Percentiles rank a stretch among this genome's conserved stretches.
These are phyloP conservation scores for Asbolus verrucosus DNA, from an alignment of 1,140 invertebrate genomes.

Conservation along the genomic window DNA sequence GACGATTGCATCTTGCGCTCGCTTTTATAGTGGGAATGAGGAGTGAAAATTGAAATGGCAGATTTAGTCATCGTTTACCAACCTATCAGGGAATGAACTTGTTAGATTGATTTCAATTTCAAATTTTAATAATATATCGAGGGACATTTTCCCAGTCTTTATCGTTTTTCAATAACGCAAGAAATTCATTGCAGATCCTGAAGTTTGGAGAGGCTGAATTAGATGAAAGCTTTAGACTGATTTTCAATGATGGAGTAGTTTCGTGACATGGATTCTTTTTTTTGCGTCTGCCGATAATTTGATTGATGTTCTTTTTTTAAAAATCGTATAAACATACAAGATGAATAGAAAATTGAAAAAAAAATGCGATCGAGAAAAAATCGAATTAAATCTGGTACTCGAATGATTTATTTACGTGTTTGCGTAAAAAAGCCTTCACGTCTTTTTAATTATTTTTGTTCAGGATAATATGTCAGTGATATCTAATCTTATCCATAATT, in stretches of 20 bases:
- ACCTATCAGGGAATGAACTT: too few species aligned
- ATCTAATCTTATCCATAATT: constrained; percentile 24
- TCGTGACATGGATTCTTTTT: constrained; percentile 32
- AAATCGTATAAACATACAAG: constrained; percentile 8
- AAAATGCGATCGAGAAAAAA: neutral
- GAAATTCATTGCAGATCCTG: too few species aligned
- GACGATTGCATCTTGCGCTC: too few species aligned
- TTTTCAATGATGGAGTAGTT: constrained; percentile 27
- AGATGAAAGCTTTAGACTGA: constrained; percentile 4
- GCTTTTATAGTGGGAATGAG: neutral
- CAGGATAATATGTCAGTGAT: neutral
- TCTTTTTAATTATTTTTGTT: constrained; percentile 12
- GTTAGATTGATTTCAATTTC: too few species aligned
- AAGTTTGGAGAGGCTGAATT: too few species aligned
- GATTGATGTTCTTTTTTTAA: constrained; percentile 34
- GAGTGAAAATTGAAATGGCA: too few species aligned
- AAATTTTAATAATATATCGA: too few species aligned
- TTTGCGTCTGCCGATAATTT: constrained; percentile 25
- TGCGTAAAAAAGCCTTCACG: neutral
- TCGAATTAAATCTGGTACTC: too few species aligned
- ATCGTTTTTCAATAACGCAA: too few species aligned
- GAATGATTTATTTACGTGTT: too few species aligned
- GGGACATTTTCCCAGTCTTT: too few species aligned
- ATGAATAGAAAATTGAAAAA: neutral
- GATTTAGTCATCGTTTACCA: too few species aligned